Evolutionary conservation across 2,113 vertebrate genomes (phyloP).

Genomic region (Panurus biarmicus): DNA sequence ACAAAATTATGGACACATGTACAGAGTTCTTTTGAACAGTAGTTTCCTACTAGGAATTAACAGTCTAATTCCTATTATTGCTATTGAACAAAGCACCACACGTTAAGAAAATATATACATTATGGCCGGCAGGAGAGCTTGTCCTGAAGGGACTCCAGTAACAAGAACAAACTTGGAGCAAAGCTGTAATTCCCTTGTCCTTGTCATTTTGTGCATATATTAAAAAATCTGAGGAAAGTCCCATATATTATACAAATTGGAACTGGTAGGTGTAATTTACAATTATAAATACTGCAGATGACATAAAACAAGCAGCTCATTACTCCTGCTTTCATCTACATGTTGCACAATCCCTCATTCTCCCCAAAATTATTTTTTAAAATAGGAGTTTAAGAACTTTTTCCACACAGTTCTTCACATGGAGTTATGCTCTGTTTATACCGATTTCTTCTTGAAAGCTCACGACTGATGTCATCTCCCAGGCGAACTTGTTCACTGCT

Average conservation of each 20-base stretch:
- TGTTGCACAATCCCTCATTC: not conserved
- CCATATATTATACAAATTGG: not conserved
- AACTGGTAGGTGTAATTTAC: not conserved
- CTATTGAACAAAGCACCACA: not conserved
- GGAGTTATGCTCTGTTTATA: conserved; percentile 46
- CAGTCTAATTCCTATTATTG: not conserved
- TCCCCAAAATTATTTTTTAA: not conserved
- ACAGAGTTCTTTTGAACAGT: not conserved
- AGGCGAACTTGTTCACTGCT: conserved; percentile 83
- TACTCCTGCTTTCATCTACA: not conserved
- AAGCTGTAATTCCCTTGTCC: not conserved
- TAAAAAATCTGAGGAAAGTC: not conserved
- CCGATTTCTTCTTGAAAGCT: conserved; percentile 85
- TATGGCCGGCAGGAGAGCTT: not conserved
- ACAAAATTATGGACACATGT: not conserved
- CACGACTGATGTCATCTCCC: conserved; percentile 82
- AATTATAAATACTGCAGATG: not conserved
- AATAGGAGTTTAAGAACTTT: not conserved
- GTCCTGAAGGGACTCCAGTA: not conserved
- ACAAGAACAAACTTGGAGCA: not conserved
- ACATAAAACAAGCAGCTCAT: not conserved
- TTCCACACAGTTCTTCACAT: not conserved
- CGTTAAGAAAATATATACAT: not conserved
- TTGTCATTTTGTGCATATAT: not conserved
- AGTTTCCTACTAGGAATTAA: not conserved